Percentiles rank a stretch among this genome's conserved stretches.
These are phyloP conservation scores for Sycophila texana DNA, from an alignment of 2,888 invertebrate species.

Conservation along the genomic window DNA sequence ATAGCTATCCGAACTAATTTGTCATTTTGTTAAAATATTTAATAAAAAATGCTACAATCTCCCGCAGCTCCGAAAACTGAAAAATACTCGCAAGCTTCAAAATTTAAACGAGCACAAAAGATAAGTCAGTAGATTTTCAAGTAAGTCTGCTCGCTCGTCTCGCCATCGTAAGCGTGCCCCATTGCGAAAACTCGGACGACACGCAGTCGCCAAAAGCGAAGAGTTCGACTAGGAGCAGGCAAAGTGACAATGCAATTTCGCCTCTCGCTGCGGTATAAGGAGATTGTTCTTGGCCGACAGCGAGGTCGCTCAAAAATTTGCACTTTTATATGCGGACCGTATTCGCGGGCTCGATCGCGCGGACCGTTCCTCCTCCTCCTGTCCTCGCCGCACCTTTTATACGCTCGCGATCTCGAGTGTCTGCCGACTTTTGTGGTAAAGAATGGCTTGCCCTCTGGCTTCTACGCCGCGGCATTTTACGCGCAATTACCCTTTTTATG, in stretches of 20 bases:
- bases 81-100: no score
- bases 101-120: no score
- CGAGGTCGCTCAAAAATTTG: slow-evolving; percentile 68
- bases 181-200: no score
- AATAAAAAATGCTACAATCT: no score
- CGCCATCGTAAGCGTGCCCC: background rate
- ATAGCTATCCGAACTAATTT: no score
- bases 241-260: slow-evolving; percentile 67
- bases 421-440: background rate
- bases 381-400: background rate
- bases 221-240: slow-evolving; percentile 34
- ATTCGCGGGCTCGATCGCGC: slow-evolving; percentile 37
- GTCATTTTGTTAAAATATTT: no score
- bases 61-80: no score
- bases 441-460: background rate
- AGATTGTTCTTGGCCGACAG: slow-evolving; percentile 64
- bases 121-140: background rate
- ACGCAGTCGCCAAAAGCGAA: background rate
- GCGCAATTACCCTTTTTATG: background rate
- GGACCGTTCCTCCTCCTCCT: no score
- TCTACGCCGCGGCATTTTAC: background rate
- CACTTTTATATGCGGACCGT: slow-evolving; percentile 63
- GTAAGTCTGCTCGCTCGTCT: background rate
- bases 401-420: background rate
- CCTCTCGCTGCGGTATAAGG: slow-evolving; percentile 59